Base-by-base conservation (phyloP, 2,888 invertebrate genomes). In the Agapostemon virescens region DNA sequence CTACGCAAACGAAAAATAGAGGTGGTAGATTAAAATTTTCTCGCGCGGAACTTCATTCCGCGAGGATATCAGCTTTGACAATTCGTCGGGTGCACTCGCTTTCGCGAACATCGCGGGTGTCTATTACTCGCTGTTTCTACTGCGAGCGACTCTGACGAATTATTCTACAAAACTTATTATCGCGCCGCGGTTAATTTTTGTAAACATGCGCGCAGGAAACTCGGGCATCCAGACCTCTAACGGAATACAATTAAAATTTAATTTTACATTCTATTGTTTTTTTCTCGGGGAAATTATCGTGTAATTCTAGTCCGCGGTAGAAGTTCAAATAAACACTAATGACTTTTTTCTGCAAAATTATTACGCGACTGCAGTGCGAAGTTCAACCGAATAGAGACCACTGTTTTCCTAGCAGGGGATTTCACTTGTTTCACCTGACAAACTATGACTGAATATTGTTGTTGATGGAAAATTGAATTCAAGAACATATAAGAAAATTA, bases 101-200 rank as follows among this genome's bases (percentile, higher is more conserved):
- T n/a, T 49, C 49, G 11, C n/a, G n/a, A 49, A 49, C n/a, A 49
- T n/a, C 49, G 49, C 9, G 49, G n/a, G n/a, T n/a, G 49, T 49
- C 49, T 49, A 49, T 49, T 49, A 49, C 49, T 49, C 49, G 49
- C 49, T 49, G 49, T 49, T 49, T 49, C 49, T n/a, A 49, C 49
- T 49, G 49, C 49, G n/a, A n/a, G 45, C 20, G 2, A 2, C n/a
- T 20, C 49, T n/a, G 49, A n/a, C 49, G 49, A 49, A 49, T 49
- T 49, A 49, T n/a, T 49, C n/a, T 49, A 49, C 49, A 49, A n/a
- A 49, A 49, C n/a, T n/a, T 49, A n/a, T 49, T 49, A n/a, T 11
- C 49, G 49, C n/a, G 7, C 0, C 45, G n/a, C 20, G 49, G n/a
- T n/a, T 49, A 49, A n/a, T 49, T 49, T 49, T 49, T 11, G 49